Evolutionary conservation across 2,113 vertebrate species (phyloP), one percentile per base, ranked within the genome.

Genomic region (Tautogolabrus adspersus): DNA sequence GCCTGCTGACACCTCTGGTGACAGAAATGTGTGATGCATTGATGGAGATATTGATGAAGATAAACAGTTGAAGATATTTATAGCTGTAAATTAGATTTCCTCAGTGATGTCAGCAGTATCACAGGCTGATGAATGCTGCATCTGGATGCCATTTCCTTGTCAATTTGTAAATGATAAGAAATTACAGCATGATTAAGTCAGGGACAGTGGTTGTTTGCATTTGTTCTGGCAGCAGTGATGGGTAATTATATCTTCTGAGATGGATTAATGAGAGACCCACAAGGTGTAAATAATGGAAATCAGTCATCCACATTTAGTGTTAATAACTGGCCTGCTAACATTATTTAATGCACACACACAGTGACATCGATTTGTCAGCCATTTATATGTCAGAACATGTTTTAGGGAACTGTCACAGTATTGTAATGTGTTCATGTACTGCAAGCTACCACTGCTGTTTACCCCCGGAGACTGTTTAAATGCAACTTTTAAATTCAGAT

Each of bases 231-330:
- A 55, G 66, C 3, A 38, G 77, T 42, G 13, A 47, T 65, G 26
- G n/a, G 67, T 81, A 79, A 87, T 85, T 77, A 76, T 66, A 60
- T 77, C 42, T 55, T 47, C 73, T 51, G 51, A 76, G 58, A 21
- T 49, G 47, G 60, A 80, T 23, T 75, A 79, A 77, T 81, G 76
- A 72, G 51, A 57, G 61, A 64, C 44, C 57, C 42, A 51, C 55
- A 30, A 15, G 21, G 79, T 73, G 57, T 69, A 82, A 89, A 67
- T 79, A 81, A 82, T 78, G 72, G 49, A 58, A 59, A 54, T 11
- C 63, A 68, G 52, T 72, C 49, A 46, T 55, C 30, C 19, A 51
- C 56, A 49, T 42, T 61, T 83, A 49, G 58, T 72, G 59, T 74
- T 82, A 77, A 87, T 77, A 51, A 77, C 60, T 6, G 16, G 22